Evolutionary conservation across 1,140 invertebrate species (phyloP).

Genomic region (Hypothenemus hampei): DNA sequence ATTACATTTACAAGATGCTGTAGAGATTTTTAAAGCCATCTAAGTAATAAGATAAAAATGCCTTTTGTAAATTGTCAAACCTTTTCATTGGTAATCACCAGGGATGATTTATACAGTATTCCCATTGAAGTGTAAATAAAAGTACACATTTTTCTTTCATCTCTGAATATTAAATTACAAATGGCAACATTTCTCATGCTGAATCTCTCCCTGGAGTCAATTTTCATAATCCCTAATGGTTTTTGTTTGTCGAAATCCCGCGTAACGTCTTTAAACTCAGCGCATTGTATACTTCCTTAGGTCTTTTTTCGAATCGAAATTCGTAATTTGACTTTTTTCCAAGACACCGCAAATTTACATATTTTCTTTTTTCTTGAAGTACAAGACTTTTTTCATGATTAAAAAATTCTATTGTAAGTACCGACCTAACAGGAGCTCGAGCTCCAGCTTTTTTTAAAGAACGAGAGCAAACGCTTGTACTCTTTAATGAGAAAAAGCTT

Average conservation of each 20-base stretch:
- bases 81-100: no score
- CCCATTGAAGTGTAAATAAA: neutral
- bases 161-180: slow-evolving; percentile 5
- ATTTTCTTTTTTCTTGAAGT: neutral
- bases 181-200: neutral
- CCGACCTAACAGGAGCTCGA: no score
- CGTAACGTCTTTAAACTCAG: neutral
- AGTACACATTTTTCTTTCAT: slow-evolving; percentile 1
- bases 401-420: no score
- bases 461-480: no score
- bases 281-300: no score
- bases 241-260: slow-evolving; percentile 3
- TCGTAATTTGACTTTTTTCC: neutral
- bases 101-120: neutral
- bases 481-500: neutral
- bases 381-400: no score
- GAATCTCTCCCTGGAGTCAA: slow-evolving; percentile 9
- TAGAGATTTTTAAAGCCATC: no score
- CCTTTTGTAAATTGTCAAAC: no score
- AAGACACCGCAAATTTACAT: neutral
- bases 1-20: no score
- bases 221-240: slow-evolving; percentile 9
- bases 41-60: no score
- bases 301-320: neutral
- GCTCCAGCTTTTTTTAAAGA: no score